Evolutionary conservation across 1,140 invertebrate species (phyloP).

Genomic region (Drosophila arawakana): DNA sequence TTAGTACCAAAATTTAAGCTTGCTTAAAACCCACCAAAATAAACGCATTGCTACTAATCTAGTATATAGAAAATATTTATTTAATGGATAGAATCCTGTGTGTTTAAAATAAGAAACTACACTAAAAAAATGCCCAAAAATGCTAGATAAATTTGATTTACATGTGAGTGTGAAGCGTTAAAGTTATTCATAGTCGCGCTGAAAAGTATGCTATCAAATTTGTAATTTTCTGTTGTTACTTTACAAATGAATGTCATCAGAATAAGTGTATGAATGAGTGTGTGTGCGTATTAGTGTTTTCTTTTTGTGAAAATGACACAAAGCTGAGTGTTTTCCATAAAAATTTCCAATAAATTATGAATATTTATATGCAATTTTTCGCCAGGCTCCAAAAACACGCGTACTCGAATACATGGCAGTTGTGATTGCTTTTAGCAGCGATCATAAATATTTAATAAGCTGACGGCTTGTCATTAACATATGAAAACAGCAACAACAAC

Average conservation of each 20-base stretch:
- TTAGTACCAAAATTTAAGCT: background rate
- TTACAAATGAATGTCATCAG: background rate
- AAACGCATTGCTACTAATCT: background rate
- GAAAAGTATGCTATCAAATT: slow-evolving; percentile 26
- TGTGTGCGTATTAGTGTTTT: background rate
- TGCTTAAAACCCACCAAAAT: background rate
- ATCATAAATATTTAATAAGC: slow-evolving; percentile 68
- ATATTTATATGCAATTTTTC: slow-evolving; percentile 46
- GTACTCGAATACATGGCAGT: slow-evolving; percentile 5
- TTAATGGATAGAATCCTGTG: too few relatives aligned
- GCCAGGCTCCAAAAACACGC: background rate
- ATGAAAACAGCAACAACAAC: background rate
- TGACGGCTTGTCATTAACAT: slow-evolving; percentile 15
- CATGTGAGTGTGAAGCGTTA: too few relatives aligned
- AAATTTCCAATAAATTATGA: slow-evolving; percentile 46
- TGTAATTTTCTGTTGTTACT: background rate
- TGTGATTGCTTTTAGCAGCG: slow-evolving; percentile 44
- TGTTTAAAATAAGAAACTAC: too few relatives aligned
- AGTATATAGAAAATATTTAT: too few relatives aligned
- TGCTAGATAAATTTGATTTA: too few relatives aligned
- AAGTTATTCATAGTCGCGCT: slow-evolving; percentile 2
- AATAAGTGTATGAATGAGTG: background rate
- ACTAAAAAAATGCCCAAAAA: too few relatives aligned
- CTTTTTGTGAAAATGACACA: background rate
- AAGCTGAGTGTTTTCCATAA: slow-evolving; percentile 17